Evolutionary conservation across 2,797 vertebrate genomes (phyloP).

Genomic region (Zalophus californianus): DNA sequence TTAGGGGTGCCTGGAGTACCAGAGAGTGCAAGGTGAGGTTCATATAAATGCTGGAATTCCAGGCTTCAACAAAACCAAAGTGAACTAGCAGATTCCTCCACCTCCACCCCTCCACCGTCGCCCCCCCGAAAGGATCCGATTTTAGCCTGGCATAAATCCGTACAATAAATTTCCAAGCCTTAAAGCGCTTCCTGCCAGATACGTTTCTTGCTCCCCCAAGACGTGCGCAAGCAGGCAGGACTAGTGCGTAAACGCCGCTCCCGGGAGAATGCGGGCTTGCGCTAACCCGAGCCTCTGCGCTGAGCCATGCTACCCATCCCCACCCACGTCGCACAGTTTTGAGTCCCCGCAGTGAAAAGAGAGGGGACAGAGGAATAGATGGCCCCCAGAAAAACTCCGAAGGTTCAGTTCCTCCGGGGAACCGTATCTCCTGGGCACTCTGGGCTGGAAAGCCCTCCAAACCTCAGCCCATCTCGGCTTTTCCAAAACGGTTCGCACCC

Average conservation of each 20-base stretch:
- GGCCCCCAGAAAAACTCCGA: neutral
- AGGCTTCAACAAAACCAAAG: neutral
- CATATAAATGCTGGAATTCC: neutral
- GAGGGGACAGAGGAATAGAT: neutral
- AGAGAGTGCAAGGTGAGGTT: neutral
- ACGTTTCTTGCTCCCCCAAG: neutral
- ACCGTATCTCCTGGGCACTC: neutral
- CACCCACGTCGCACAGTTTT: rapidly evolving
- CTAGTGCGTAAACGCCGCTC: neutral
- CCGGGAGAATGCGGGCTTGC: neutral
- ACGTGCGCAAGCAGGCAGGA: neutral
- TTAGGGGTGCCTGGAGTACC: neutral
- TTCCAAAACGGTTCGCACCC: neutral
- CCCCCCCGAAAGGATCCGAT: neutral
- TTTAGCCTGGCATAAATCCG: neutral
- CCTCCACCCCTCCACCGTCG: neutral
- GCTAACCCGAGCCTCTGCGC: rapidly evolving
- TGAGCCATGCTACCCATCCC: rapidly evolving
- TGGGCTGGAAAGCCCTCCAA: neutral
- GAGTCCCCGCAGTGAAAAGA: neutral
- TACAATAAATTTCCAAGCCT: neutral
- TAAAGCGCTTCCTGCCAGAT: neutral
- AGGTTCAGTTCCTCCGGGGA: neutral
- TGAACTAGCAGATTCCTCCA: neutral
- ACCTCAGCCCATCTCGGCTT: neutral